phyloP scores from a whole-genome alignment of 2,113 vertebrate species.

The Aldabrachelys gigantea region DNA sequence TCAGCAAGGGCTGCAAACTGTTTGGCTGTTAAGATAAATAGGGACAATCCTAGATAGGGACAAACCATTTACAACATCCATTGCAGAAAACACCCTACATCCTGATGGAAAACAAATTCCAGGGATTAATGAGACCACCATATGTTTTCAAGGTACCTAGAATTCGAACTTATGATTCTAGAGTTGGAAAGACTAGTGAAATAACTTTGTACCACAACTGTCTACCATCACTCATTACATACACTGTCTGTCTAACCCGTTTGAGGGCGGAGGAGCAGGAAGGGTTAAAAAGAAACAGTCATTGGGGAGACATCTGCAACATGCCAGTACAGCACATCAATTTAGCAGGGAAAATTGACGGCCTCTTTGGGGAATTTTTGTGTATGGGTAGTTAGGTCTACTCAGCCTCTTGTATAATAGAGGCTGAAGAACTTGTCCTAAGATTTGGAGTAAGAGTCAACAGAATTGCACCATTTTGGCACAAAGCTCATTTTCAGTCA shows the following conservation, averaged over 20 bases:
- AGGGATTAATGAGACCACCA: not conserved
- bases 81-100: not conserved
- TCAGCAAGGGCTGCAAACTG: not conserved
- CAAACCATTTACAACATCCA: not conserved
- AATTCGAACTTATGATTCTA: not conserved
- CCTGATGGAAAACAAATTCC: not conserved
- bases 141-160: not conserved
- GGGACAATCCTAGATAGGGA: not conserved
- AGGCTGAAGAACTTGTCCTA: not conserved
- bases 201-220: not conserved
- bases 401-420: not conserved
- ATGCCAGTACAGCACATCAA: not conserved
- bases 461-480: not conserved
- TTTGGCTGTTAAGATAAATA: not conserved
- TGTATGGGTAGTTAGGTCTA: not conserved
- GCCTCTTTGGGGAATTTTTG: not conserved
- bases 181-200: not conserved
- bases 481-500: conserved; percentile 28
- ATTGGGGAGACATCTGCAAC: not conserved
- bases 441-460: not conserved
- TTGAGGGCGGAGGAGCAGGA: not conserved
- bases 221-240: not conserved
- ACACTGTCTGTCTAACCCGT: not conserved
- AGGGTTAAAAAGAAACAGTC: not conserved
- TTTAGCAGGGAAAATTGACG: not conserved